Base-by-base conservation (phyloP, 2,888 invertebrate genomes). In the Crematogaster levior region DNA sequence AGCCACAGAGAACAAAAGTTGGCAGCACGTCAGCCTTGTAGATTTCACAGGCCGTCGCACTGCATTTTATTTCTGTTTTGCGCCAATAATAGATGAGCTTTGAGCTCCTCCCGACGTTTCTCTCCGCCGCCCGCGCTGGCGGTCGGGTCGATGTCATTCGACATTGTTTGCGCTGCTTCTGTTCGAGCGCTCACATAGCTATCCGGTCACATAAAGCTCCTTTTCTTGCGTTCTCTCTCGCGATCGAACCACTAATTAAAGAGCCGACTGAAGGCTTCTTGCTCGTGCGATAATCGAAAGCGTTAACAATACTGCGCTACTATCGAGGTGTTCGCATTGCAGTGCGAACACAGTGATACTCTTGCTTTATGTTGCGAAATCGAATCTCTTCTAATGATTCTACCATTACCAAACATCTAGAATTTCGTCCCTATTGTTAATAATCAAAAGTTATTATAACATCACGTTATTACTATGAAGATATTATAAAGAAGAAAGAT, bases 51-150 rank as follows among this genome's bases (percentile, higher is more conserved):
- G 84, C 88, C 89, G 88, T 88, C 89, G 89, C 90, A 89, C 89
- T 86, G 90, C 90, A 90, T 91, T 91, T 91, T 91, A 91, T 91
- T 91, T 91, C 90, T 91, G 90, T 90, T 91, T 91, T 89, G 91
- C 88, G 91, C 91, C 91, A 91, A 90, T 91, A 91, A 91, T 91
- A 91, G 91, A 91, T 91, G 90, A 90, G 85, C 83, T 83, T 83
- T 83, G 83, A 83, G 88, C 89, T 81, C 86, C 85, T 73, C 88
- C 85, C 86, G 86, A 86, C 84, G 89, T 91, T 88, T 90, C 90
- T 87, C 87, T 88, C 89, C 80, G 82, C 60, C 84, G 79, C 73
- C 68, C 61, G 63, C 70, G 65, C 61, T 80, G 75, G 53, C 82
- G 86, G 83, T 83, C 61, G 65, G 75, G 83, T 87, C 72, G 81